Evolutionary conservation across 2,888 invertebrate species (phyloP), one percentile per base, ranked within the genome.

Genomic region (Drosophila crucigera): DNA sequence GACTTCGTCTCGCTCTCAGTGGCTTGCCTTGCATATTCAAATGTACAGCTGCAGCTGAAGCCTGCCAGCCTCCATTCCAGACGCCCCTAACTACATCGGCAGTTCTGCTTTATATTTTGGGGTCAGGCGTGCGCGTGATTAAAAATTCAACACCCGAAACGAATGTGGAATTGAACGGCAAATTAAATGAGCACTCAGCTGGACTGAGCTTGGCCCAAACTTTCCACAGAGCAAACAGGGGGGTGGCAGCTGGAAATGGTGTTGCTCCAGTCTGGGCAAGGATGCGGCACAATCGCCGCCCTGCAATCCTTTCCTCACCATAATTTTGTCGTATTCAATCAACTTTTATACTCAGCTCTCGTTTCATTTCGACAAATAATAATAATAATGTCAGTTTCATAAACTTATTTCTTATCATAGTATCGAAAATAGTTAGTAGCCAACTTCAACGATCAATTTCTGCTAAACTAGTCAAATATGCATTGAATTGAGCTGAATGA

Each of bases 81-180:
- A 63, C 52, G 43, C 43, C 60, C 19, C 37, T 3, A 25, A 25
- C 41, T 47, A 19, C 16, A 33, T 28, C 28, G 22, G 22, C 22
- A 43, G 11, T 22, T 43, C 22, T 14, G 43, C 37, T 22, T 53
- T 6, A 19, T 10, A 37, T 35, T 68, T 55, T 70, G 80, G 80
- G 90, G 80, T 78, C 86, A 80, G 73, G 80, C 80, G 83, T 88
- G 86, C 76, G 83, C 80, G 73, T 91, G 89, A 92, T 92, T 92
- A 92, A 92, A 92, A 91, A 92, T 92, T 91, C 91, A 92, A 85
- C 87, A 83, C 79, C 78, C 90, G 80, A 86, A 90, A 88, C 91
- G 90, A 90, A 87, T 90, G 84, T 79, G 78, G 91, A 86, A 92
- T 91, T 91, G 92, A 91, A 90, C 91, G 82, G 89, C 83, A 91